Base-by-base conservation (phyloP, 2,888 invertebrate genomes). In the Latrodectus hesperus region DNA sequence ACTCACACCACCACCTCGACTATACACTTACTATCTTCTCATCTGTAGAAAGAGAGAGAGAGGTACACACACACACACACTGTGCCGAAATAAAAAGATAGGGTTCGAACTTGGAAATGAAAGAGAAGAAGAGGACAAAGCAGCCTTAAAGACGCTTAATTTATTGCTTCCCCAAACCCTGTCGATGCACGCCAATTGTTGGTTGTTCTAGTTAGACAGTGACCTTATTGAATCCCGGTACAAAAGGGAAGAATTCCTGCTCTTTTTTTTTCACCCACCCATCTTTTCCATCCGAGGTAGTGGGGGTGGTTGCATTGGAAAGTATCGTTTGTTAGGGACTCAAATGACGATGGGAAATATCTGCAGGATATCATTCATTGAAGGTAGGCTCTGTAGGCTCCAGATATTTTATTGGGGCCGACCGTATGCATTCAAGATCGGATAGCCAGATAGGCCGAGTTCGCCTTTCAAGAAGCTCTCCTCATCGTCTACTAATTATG, bases 131-230 rank as follows among this genome's bases (percentile, higher is more conserved):
- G 81, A 81, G 76, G 77, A 76, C 76, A 82, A 88, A 83, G 87
- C 87, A 88, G 83, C 87, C 87, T 88, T 88, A 78, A 87, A 83
- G 82, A 83, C 82, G 77, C 70, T 88, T 83, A 88, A 83, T 88
- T 88, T 83, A 83, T 82, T 82, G 82, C 82, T 60, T 68, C 76
- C 38, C 38, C 38, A 16, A 70, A 79, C 70, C 70, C 79, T 88
- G 87, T 88, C 87, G 83, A 88, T 88, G 87, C 87, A 78, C 38
- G 55, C 87, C 87, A 88, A 88, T 88, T 88, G 87, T 88, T 88
- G 87, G 87, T 88, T 85, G 84, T 79, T 88, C 87, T 88, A 88
- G 87, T 88, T 88, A 88, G 82, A 83, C 87, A 83, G 73, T 88
- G 87, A 88, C 87, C 87, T 88, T 88, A 88, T 88, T 88, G 87